Percentiles rank a stretch among this genome's conserved stretches.
Evolutionary conservation across 2,888 invertebrate genomes (phyloP).

Genomic region (Sarcophaga rosellei): DNA sequence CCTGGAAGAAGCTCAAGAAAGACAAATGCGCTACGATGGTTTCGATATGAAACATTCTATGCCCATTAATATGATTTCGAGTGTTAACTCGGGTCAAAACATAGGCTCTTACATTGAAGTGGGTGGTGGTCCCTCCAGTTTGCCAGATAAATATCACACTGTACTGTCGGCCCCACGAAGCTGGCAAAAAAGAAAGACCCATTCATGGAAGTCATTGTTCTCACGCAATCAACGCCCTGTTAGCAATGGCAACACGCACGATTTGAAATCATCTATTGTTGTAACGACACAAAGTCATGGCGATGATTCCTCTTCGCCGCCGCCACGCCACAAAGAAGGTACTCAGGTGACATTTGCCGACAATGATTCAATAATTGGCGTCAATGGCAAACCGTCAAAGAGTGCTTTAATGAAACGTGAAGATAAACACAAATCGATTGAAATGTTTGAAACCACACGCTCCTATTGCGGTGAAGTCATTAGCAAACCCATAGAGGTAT

Average conservation of each 20-base stretch:
- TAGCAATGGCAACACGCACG: slow-evolving; percentile 74
- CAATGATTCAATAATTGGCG: slow-evolving; percentile 72
- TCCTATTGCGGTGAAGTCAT: slow-evolving; percentile 56
- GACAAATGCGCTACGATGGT: slow-evolving; percentile 83
- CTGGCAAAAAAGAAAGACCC: slow-evolving; percentile 81
- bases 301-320: slow-evolving; percentile 60
- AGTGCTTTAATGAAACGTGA: slow-evolving; percentile 75
- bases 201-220: slow-evolving; percentile 81
- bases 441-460: slow-evolving; percentile 78
- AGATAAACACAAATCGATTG: slow-evolving; percentile 80
- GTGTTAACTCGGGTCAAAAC: slow-evolving; percentile 76
- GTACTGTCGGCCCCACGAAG: slow-evolving; percentile 91
- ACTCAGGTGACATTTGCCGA: slow-evolving; percentile 79
- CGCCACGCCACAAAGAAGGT: slow-evolving; percentile 70
- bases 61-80: slow-evolving; percentile 79
- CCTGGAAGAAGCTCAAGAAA: slow-evolving; percentile 91
- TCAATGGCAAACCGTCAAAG: slow-evolving; percentile 73
- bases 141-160: slow-evolving; percentile 93
- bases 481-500: slow-evolving; percentile 79
- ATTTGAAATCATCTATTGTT: slow-evolving; percentile 72
- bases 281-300: slow-evolving; percentile 56
- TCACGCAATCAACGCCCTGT: slow-evolving; percentile 80
- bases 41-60: slow-evolving; percentile 80
- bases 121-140: slow-evolving; percentile 88
- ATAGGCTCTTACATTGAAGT: slow-evolving; percentile 86